A percentile compares a stretch with the other conserved stretches of the same genome.
These are phyloP conservation scores for Trichopria drosophilae DNA, from an alignment of 2,888 invertebrate genomes.

Conservation along the genomic window DNA sequence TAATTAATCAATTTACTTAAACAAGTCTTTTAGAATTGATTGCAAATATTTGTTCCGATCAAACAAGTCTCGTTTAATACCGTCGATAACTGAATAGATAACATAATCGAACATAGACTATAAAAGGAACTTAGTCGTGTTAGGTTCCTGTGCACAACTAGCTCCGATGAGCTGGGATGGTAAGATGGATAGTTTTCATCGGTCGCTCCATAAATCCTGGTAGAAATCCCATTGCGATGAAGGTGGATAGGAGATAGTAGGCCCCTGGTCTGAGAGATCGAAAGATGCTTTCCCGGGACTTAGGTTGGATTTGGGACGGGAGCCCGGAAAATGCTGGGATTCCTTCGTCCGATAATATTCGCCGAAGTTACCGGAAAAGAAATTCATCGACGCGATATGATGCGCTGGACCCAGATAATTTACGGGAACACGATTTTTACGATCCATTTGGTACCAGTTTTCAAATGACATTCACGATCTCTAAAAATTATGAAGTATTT, in stretches of 20 bases:
- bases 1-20: no score
- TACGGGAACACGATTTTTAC: no score
- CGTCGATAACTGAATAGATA: no score
- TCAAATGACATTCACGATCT: no score
- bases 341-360: slow-evolving; percentile 17
- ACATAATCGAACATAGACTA: no score
- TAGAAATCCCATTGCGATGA: slow-evolving; percentile 39
- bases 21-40: no score
- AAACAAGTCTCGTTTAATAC: no score
- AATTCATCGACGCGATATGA: slow-evolving; percentile 12
- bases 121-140: slow-evolving; percentile 32
- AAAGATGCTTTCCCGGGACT: slow-evolving; percentile 5
- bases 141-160: slow-evolving; percentile 31
- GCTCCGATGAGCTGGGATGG: slow-evolving; percentile 27
- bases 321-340: slow-evolving; percentile 26
- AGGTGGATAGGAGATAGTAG: slow-evolving; percentile 25
- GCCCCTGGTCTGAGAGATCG: slow-evolving; percentile 3
- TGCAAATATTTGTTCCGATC: no score
- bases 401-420: no score
- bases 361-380: slow-evolving; percentile 23
- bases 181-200: slow-evolving; percentile 52
- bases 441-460: no score
- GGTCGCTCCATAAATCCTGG: slow-evolving; percentile 46
- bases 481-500: no score
- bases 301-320: slow-evolving; percentile 20